These are phyloP conservation scores for Corbicula japonica DNA, from an alignment of 2,888 invertebrate genomes.

Conservation along the genomic window DNA sequence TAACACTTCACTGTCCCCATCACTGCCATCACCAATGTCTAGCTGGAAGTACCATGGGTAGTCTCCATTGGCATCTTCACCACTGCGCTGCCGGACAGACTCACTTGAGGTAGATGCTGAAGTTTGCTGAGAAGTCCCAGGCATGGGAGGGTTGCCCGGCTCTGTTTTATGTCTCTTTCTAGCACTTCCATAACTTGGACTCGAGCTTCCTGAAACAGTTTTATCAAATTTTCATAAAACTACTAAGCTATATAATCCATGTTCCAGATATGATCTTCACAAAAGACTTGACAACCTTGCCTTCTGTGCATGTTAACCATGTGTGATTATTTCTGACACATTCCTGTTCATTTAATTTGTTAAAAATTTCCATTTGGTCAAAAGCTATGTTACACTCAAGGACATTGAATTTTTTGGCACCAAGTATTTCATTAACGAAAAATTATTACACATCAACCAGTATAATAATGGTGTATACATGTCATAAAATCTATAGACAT, in stretches of 20 bases:
- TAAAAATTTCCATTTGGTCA: no score
- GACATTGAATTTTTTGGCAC: no score
- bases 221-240: not conserved
- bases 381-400: no score
- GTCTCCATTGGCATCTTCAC: constrained; percentile 37
- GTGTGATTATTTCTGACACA: not conserved
- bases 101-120: not conserved
- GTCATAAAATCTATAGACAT: no score
- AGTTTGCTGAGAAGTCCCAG: not conserved
- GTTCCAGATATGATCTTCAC: not conserved
- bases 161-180: constrained; percentile 41
- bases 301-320: not conserved
- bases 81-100: constrained; percentile 44
- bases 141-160: not conserved
- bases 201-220: not conserved
- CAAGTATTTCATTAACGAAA: no score
- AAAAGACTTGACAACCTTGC: not conserved
- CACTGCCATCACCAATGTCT: constrained; percentile 46
- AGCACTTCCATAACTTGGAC: not conserved
- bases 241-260: no score
- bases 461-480: no score
- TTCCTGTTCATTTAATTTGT: constrained; percentile 5
- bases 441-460: no score
- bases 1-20: constrained; percentile 65
- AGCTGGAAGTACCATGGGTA: constrained; percentile 72